phyloP scores from a whole-genome alignment of 2,888 invertebrate genomes.

The Hirtodrosophila trivittata region DNA sequence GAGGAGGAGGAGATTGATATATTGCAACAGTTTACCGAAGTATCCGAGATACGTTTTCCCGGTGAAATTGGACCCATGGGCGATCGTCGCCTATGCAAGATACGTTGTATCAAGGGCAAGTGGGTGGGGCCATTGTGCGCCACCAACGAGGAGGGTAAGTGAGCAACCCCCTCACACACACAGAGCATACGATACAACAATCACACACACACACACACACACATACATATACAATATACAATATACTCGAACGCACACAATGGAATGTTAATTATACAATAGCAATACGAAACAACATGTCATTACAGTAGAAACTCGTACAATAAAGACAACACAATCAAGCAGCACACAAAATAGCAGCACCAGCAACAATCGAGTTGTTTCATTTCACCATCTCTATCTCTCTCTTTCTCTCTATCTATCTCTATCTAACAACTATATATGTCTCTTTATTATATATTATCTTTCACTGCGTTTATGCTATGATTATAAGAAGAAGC shows the following conservation, averaged over 20 bases:
- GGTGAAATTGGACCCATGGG: constrained; percentile 90
- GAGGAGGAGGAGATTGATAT: constrained; percentile 83
- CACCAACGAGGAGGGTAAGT: constrained; percentile 88
- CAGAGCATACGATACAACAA: constrained; percentile 17
- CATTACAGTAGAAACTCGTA: constrained; percentile 36
- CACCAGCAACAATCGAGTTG: constrained; percentile 66
- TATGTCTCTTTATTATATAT: constrained; percentile 10
- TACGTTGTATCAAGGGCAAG: constrained; percentile 92
- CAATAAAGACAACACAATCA: constrained; percentile 60
- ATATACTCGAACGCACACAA: constrained; percentile 33
- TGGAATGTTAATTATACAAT: constrained; percentile 55
- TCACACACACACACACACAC: constrained; percentile 24
- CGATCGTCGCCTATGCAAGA: constrained; percentile 90
- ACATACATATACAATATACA: constrained; percentile 32
- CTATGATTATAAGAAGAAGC: too few relatives aligned
- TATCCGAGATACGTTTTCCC: constrained; percentile 86
- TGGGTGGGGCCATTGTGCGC: constrained; percentile 94
- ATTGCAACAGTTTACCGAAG: constrained; percentile 83
- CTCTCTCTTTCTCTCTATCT: constrained; percentile 15
- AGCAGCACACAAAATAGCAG: constrained; percentile 55
- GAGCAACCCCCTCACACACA: constrained; percentile 48
- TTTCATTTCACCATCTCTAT: constrained; percentile 60
- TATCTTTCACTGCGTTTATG: constrained; percentile 8
- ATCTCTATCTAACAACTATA: not conserved
- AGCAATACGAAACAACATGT: constrained; percentile 12